A percentile compares a stretch with the other conserved stretches of the same genome.
These are phyloP conservation scores for Scolanthus callimorphus DNA, from an alignment of 92 coral and sea anemone species.

Conservation along the genomic window DNA sequence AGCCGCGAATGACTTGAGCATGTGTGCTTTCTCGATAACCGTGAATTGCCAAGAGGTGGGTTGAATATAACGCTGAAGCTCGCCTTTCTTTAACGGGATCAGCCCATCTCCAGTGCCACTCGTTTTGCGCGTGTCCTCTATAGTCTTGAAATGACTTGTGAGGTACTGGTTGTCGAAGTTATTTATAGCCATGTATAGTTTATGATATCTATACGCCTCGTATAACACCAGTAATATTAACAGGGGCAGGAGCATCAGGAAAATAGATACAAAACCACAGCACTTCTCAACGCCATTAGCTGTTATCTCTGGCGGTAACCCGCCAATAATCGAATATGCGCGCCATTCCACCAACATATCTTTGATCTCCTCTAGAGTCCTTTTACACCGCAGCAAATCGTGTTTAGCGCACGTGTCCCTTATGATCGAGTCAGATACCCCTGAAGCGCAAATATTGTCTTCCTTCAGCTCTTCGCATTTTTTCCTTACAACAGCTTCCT, in stretches of 20 bases:
- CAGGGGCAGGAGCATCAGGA: constrained; percentile 74
- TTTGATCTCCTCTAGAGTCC: background rate
- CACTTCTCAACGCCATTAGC: constrained; percentile 26
- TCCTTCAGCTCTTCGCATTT: constrained; percentile 36
- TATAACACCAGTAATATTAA: constrained; percentile 63
- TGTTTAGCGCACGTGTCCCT: constrained; percentile 26
- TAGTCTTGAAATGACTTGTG: constrained; percentile 87
- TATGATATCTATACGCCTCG: constrained; percentile 90
- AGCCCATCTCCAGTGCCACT: constrained; percentile 82
- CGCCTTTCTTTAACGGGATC: constrained; percentile 87
- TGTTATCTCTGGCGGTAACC: constrained; percentile 3
- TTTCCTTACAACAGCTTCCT: constrained; percentile 8
- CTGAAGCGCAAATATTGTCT: constrained; percentile 21
- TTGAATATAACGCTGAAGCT: constrained; percentile 78
- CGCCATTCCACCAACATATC: constrained; percentile 4
- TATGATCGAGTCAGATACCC: constrained; percentile 17
- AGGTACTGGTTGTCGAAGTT: constrained; percentile 88
- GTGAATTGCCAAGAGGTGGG: constrained; percentile 84
- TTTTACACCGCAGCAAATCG: background rate
- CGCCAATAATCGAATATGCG: constrained; percentile 7
- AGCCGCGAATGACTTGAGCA: constrained; percentile 54
- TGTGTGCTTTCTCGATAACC: constrained; percentile 46
- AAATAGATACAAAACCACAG: constrained; percentile 34
- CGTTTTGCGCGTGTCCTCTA: constrained; percentile 85
- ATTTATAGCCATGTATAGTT: constrained; percentile 69